These are phyloP conservation scores for Aspiorhynchus laticeps DNA, from an alignment of 2,113 vertebrate species.

Conservation along the genomic window DNA sequence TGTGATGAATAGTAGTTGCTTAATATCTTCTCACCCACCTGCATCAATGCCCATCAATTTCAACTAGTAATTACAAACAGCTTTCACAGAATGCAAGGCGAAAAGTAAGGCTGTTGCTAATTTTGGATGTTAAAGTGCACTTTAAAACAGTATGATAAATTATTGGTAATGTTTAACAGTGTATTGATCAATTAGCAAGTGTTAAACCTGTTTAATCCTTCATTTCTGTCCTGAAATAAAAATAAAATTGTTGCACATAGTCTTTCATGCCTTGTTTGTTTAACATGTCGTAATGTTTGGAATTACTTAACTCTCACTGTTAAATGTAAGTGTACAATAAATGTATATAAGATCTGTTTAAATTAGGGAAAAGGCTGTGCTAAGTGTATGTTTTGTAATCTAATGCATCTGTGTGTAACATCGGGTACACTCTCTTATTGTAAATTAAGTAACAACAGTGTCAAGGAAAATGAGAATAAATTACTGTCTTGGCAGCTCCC, in stretches of 20 bases:
- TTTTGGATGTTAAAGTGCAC: background rate
- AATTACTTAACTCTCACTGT: background rate
- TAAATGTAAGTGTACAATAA: background rate
- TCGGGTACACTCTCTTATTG: background rate
- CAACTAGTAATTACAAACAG: constrained; percentile 14
- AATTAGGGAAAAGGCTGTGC: background rate
- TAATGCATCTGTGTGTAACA: background rate
- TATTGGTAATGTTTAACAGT: background rate
- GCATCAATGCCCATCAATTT: background rate
- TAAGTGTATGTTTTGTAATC: background rate
- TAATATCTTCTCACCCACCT: constrained; percentile 5
- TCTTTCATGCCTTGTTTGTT: background rate
- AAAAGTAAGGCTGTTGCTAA: background rate
- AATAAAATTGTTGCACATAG: background rate
- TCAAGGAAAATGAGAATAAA: constrained; percentile 54
- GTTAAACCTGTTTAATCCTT: background rate
- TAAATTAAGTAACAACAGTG: constrained; percentile 44
- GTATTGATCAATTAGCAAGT: background rate
- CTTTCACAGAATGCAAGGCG: background rate
- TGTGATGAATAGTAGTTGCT: background rate
- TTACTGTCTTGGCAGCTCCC: constrained; percentile 44
- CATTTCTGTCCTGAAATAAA: background rate
- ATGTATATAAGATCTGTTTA: background rate
- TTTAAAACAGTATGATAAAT: background rate
- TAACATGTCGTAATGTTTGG: background rate